phyloP scores from a whole-genome alignment of 2,113 vertebrate genomes.

The Trachemys scripta region DNA sequence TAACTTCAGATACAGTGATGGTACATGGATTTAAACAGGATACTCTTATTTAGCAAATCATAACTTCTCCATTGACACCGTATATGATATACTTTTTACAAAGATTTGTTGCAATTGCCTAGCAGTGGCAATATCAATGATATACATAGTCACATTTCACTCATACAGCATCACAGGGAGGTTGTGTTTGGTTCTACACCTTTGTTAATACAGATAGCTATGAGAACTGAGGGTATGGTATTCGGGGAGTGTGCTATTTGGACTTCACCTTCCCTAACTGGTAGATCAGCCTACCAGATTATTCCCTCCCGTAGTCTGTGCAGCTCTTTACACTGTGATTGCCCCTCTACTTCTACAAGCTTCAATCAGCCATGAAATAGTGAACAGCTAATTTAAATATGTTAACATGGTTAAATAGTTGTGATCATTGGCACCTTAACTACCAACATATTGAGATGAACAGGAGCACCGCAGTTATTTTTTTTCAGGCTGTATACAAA shows the following conservation, averaged over 20 bases:
- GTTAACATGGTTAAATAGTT: background rate
- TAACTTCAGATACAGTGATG: too few relatives aligned
- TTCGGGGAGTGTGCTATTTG: background rate
- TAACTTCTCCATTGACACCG: too few relatives aligned
- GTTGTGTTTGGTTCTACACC: background rate
- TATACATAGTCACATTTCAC: too few relatives aligned
- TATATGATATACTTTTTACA: too few relatives aligned
- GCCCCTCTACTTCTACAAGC: too few relatives aligned
- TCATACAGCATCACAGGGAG: too few relatives aligned
- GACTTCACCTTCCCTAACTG: background rate
- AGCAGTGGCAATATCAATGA: too few relatives aligned
- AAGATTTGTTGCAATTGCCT: too few relatives aligned
- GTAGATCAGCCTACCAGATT: background rate
- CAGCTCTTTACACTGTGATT: background rate
- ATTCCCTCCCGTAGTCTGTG: background rate
- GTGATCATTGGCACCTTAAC: background rate
- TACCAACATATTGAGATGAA: background rate
- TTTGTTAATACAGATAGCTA: background rate
- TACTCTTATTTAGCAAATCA: too few relatives aligned
- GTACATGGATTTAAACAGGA: too few relatives aligned
- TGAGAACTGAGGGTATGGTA: background rate
- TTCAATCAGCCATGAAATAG: too few relatives aligned
- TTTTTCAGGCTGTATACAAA: background rate
- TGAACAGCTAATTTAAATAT: background rate
- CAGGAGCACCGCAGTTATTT: background rate